Conservation (phyloP, 2,888 invertebrate genomes). For the Chloromyia formosa region DNA sequence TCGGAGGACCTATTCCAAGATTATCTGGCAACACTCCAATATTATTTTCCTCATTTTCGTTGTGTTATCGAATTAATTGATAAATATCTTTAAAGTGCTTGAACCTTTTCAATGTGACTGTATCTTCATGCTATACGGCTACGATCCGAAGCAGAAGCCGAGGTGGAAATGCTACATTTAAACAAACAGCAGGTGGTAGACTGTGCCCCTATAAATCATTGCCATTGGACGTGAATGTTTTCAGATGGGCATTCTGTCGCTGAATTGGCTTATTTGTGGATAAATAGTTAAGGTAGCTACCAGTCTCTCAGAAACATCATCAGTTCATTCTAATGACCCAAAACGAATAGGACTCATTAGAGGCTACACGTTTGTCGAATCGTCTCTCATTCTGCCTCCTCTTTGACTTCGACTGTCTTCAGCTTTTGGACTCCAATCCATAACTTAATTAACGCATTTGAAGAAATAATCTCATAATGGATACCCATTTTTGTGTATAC, state of each 20-base stretch:
- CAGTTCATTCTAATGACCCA: not conserved
- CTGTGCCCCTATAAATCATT: constrained; percentile 29
- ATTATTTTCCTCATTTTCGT: not conserved
- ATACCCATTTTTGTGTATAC: not conserved
- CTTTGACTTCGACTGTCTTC: not conserved
- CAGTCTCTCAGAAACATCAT: constrained; percentile 3
- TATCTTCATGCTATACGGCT: constrained; percentile 21
- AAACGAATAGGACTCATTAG: constrained; percentile 7
- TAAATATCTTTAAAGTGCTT: constrained; percentile 27
- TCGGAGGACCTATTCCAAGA: too few species aligned
- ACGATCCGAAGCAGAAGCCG: constrained; percentile 26
- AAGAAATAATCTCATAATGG: not conserved
- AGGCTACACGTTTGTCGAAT: not conserved
- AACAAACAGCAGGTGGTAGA: constrained; percentile 41
- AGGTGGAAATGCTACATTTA: constrained; percentile 43
- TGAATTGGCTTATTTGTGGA: constrained; percentile 41
- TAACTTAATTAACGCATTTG: not conserved
- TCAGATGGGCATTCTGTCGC: constrained; percentile 32
- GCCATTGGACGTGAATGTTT: constrained; percentile 31
- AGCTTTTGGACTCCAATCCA: not conserved
- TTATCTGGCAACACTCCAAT: constrained; percentile 14
- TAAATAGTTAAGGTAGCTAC: constrained; percentile 39
- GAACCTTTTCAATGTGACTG: constrained; percentile 33
- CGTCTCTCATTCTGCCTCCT: not conserved
- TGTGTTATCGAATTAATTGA: constrained; percentile 35